These are phyloP conservation scores for Drosophila lutescens DNA, from an alignment of 2,888 invertebrate species.

Conservation along the genomic window DNA sequence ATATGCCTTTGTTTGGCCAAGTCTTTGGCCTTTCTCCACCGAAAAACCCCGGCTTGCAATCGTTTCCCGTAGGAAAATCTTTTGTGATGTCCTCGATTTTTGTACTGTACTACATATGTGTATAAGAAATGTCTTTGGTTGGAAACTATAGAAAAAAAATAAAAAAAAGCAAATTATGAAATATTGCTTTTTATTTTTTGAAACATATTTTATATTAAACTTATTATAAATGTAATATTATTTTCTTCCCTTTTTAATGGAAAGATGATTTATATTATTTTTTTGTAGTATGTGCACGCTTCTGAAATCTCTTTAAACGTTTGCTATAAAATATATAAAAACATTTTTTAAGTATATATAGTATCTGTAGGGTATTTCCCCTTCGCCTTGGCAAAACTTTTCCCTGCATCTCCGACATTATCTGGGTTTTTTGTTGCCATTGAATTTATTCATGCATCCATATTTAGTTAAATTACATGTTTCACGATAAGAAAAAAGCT, in stretches of 20 bases:
- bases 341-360: no score
- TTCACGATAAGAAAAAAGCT: constrained; percentile 59
- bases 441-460: constrained; percentile 74
- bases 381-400: background rate
- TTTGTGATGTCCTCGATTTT: constrained; percentile 45
- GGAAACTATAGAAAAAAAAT: no score
- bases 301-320: no score
- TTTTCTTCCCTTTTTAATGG: no score
- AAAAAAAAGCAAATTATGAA: no score
- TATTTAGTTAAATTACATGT: constrained; percentile 75
- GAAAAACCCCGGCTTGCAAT: constrained; percentile 7
- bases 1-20: constrained; percentile 77
- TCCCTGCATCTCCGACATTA: constrained; percentile 35
- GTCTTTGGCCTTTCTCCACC: constrained; percentile 34
- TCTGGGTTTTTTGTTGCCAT: constrained; percentile 74
- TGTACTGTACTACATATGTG: constrained; percentile 23
- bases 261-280: no score
- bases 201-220: no score
- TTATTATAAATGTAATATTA: no score
- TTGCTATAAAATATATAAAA: no score
- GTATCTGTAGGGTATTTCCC: constrained; percentile 17
- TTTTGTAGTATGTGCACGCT: no score
- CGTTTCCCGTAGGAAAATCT: constrained; percentile 53
- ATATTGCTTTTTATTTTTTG: no score
- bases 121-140: background rate